These are phyloP conservation scores for Tachycineta bicolor DNA, from an alignment of 2,113 vertebrate species.

Conservation along the genomic window DNA sequence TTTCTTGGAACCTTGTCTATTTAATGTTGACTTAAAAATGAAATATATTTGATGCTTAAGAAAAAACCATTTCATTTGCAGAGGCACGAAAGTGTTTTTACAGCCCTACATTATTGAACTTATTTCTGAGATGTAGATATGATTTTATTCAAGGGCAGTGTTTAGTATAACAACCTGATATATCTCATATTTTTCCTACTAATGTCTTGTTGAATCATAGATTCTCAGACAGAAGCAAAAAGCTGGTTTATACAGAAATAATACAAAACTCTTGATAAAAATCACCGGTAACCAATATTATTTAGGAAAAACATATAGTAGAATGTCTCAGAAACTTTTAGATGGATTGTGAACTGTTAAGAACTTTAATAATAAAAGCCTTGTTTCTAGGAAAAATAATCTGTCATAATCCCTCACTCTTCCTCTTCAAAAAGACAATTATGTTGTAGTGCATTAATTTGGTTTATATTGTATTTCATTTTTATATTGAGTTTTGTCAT, in stretches of 20 bases:
- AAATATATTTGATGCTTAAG: not conserved
- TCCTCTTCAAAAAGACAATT: not conserved
- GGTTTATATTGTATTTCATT: too few relatives aligned
- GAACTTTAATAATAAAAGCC: not conserved
- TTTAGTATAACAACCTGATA: not conserved
- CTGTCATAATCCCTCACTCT: not conserved
- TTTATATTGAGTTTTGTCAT: too few relatives aligned
- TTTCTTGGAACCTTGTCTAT: not conserved
- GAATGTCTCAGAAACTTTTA: not conserved
- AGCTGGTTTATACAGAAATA: not conserved
- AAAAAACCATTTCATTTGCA: not conserved
- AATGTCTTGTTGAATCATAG: not conserved
- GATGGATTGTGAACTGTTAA: not conserved
- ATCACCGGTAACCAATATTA: not conserved
- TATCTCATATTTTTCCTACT: not conserved
- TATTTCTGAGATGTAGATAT: not conserved
- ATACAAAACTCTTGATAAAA: not conserved
- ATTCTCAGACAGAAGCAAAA: not conserved
- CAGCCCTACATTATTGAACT: not conserved
- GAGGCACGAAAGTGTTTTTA: not conserved
- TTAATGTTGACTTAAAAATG: not conserved
- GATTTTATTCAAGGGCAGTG: not conserved
- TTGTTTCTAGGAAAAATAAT: not conserved
- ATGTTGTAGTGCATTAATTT: too few relatives aligned
- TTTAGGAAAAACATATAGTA: not conserved